Percentiles rank a stretch among this genome's conserved stretches.
Conservation (phyloP, 2,888 invertebrate genomes). For the Stratiomys singularior region DNA sequence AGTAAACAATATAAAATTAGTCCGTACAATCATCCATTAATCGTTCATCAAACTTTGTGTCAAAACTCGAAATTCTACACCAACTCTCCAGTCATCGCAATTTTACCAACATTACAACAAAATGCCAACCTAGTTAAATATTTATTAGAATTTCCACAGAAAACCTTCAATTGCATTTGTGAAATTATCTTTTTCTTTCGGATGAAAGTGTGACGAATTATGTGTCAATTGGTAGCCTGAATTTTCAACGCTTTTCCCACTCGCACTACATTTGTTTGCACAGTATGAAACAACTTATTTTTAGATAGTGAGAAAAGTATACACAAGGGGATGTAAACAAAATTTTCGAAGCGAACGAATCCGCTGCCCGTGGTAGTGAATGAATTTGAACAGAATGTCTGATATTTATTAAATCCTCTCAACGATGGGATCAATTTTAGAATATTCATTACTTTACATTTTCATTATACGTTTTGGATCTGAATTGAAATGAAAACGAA, state of each 20-base stretch:
- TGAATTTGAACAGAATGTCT: neutral
- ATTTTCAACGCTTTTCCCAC: neutral
- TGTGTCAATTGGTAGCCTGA: neutral
- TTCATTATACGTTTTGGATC: too few species aligned
- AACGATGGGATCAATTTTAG: too few species aligned
- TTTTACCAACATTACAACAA: too few species aligned
- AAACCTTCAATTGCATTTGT: neutral
- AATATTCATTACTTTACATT: too few species aligned
- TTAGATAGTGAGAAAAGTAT: constrained; percentile 8
- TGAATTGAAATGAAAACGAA: too few species aligned
- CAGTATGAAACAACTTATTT: constrained; percentile 3
- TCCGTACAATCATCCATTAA: too few species aligned
- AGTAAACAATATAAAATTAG: too few species aligned
- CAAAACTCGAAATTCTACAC: too few species aligned
- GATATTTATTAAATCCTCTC: neutral
- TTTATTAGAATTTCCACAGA: neutral
- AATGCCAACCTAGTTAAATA: too few species aligned
- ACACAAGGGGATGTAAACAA: neutral
- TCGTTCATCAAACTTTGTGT: too few species aligned
- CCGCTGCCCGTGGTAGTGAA: neutral
- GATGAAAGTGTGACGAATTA: neutral
- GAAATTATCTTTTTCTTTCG: neutral
- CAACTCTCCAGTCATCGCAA: too few species aligned
- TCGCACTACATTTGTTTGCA: neutral
- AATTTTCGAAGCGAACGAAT: neutral